Percentiles rank a stretch among this genome's conserved stretches.
These are phyloP conservation scores for Serrognathus titanus DNA, from an alignment of 2,888 invertebrate species.

Conservation along the genomic window DNA sequence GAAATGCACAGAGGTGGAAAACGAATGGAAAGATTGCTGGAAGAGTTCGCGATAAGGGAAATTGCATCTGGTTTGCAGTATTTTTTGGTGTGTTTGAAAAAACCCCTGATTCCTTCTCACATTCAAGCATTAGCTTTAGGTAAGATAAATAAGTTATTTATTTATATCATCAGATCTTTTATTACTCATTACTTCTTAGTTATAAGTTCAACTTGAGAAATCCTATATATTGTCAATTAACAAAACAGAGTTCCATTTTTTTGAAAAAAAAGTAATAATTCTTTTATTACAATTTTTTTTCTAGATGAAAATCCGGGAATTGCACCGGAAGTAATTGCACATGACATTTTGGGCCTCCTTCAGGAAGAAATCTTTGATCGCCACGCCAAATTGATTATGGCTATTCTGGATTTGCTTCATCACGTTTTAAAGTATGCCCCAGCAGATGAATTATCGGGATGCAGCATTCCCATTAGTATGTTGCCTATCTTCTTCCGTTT, in stretches of 20 bases:
- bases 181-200: too few relatives aligned
- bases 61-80: constrained; percentile 48
- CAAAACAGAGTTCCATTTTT: background rate
- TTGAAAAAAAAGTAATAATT: background rate
- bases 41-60: constrained; percentile 43
- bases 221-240: too few relatives aligned
- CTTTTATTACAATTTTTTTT: constrained; percentile 9
- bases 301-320: constrained; percentile 48
- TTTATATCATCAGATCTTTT: too few relatives aligned
- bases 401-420: constrained; percentile 47
- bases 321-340: constrained; percentile 47
- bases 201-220: too few relatives aligned
- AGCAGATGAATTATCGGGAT: constrained; percentile 50
- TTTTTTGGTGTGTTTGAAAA: constrained; percentile 44
- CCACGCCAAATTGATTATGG: constrained; percentile 44
- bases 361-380: constrained; percentile 48
- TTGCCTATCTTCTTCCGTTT: constrained; percentile 51
- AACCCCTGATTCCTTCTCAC: constrained; percentile 47
- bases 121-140: constrained; percentile 51
- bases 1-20: constrained; percentile 28
- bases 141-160: constrained; percentile 22
- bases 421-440: constrained; percentile 48
- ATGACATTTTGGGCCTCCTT: constrained; percentile 51
- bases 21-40: constrained; percentile 32
- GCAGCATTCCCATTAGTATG: constrained; percentile 48